Evolutionary conservation across 2,797 vertebrate genomes (phyloP), one percentile per base, ranked within the genome.

Genomic region (Pygocentrus nattereri): DNA sequence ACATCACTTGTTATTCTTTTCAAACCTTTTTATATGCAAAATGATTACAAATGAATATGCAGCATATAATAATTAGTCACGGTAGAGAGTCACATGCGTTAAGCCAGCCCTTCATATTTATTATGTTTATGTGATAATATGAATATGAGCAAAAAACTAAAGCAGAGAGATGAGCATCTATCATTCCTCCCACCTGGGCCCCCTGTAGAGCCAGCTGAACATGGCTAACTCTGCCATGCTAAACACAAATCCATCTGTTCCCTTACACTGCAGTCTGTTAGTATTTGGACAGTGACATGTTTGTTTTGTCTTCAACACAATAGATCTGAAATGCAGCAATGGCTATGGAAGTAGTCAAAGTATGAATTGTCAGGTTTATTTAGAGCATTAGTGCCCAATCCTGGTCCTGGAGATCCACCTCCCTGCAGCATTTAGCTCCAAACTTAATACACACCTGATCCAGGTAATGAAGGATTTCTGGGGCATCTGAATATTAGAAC

Each of bases 181-280:
- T 44, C 13, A 27, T 27, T 15, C 58, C 30, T 76, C 16, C 38
- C 56, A 61, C 56, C 38, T 47, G 34, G 23, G 44, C 41, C 41
- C n/a, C 54, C 54, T 16, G 18, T 64, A 27, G 34, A 78, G 30
- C 27, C 59, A 27, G 19, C 0, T 34, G 61, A 34, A 64, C 19
- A 61, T 64, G 18, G 30, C 34, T 38, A 38, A 3, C 19, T n/a
- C 18, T 34, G 61, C 61, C 61, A 19, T 64, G 27, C 16, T 34
- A 64, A 64, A 65, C 31, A 65, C 62, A 65, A 16, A 64, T n/a
- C 64, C 64, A 67, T 67, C 64, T 67, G 64, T 41, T 38, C 18
- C 21, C 19, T n/a, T 12, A 67, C 16, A 38, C 19, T 41, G 31
- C 31, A n/a, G 31, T 38, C 30, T 38, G 62, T n/a, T n/a, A 41